Evolutionary conservation across 2,113 vertebrate genomes (phyloP).

Genomic region (Cacatua alba): DNA sequence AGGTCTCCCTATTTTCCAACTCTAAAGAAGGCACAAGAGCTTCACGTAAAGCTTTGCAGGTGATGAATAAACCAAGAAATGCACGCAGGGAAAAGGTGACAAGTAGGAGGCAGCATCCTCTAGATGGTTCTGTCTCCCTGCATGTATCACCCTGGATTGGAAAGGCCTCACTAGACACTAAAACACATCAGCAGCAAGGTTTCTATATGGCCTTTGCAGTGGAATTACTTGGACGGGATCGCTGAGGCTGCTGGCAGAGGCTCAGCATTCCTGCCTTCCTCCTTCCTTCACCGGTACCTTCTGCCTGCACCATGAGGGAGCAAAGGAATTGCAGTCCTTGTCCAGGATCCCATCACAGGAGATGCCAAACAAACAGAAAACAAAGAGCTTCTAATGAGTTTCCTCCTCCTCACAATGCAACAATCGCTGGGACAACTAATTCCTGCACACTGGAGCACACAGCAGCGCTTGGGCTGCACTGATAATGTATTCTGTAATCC

Average conservation of each 20-base stretch:
- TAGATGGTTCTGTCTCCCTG: neutral
- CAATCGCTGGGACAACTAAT: constrained; percentile 9
- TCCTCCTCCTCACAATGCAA: constrained; percentile 4
- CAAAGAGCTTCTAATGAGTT: constrained; percentile 28
- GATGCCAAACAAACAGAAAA: neutral
- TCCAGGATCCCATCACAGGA: neutral
- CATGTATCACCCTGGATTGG: accelerated
- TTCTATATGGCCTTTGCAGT: neutral
- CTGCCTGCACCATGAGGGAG: accelerated
- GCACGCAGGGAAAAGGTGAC: neutral
- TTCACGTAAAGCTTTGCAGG: neutral
- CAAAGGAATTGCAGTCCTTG: neutral
- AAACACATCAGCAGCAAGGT: neutral
- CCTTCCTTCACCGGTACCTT: neutral
- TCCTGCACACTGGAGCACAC: neutral
- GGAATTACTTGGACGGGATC: neutral
- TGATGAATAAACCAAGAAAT: neutral
- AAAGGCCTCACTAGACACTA: neutral
- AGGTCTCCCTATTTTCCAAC: neutral
- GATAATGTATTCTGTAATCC: neutral
- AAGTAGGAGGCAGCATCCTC: neutral
- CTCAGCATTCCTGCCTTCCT: neutral
- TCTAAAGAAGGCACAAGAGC: neutral
- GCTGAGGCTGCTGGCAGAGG: neutral
- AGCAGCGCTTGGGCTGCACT: neutral